A percentile compares a stretch with the other conserved stretches of the same genome.
Conservation (phyloP, 2,888 invertebrate genomes). For the Norana najaformis region DNA sequence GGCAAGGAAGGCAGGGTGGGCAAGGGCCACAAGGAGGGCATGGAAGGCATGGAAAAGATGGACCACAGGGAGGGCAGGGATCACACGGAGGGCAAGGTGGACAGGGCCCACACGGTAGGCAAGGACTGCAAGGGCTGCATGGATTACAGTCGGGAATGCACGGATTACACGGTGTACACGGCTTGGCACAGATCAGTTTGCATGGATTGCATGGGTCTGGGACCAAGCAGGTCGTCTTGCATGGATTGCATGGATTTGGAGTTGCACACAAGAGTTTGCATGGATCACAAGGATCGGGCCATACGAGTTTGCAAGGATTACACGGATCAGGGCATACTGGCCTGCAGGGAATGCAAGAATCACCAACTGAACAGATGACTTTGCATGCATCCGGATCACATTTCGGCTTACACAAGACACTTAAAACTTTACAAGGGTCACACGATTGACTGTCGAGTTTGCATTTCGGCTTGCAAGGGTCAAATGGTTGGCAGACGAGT, state of each 20-base stretch:
- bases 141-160: not conserved
- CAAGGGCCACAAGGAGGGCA: conserved; percentile 17
- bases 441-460: not conserved
- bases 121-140: conserved; percentile 15
- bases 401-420: too few relatives aligned
- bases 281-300: conserved; percentile 17
- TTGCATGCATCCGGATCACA: not conserved
- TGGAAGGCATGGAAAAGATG: not conserved
- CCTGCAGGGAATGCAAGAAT: not conserved
- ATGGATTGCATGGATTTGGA: not conserved
- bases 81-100: not conserved
- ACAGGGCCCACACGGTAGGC: not conserved
- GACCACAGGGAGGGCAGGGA: conserved; percentile 22
- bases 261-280: not conserved
- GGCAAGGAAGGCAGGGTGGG: not conserved
- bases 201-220: conserved; percentile 17
- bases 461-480: not conserved
- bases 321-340: conserved; percentile 3
- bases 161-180: not conserved
- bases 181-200: not conserved
- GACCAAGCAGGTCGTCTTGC: not conserved
- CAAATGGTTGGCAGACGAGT: not conserved
- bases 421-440: not conserved
- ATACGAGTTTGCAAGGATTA: not conserved
- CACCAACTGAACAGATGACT: not conserved